These are phyloP conservation scores for Drosophila bocki DNA, from an alignment of 1,140 invertebrate species.

Conservation along the genomic window DNA sequence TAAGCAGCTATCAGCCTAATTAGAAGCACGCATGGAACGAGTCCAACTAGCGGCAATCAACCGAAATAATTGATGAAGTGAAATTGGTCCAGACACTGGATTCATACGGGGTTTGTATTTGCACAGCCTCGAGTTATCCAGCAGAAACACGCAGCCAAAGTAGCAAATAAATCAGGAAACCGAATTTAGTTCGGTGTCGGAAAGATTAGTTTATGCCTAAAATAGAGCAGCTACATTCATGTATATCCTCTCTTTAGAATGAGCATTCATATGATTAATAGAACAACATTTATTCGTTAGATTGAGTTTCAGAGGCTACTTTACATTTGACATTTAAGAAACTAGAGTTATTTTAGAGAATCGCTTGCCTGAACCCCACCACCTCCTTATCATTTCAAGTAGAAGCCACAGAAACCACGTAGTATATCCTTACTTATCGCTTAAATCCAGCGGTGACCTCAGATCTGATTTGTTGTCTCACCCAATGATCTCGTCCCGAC, in stretches of 20 bases:
- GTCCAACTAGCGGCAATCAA: slow-evolving; percentile 14
- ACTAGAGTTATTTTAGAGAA: background rate
- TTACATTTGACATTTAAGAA: no score
- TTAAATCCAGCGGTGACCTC: background rate
- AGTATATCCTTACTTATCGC: background rate
- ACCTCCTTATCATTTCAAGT: background rate
- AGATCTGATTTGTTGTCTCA: slow-evolving; percentile 21
- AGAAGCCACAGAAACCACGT: background rate
- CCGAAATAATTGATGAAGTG: slow-evolving; percentile 45
- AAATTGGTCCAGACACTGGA: slow-evolving; percentile 16
- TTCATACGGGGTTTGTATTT: slow-evolving; percentile 1
- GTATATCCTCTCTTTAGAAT: background rate
- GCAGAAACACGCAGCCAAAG: background rate
- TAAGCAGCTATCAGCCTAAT: slow-evolving; percentile 42
- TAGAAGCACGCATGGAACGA: slow-evolving; percentile 23
- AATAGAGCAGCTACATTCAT: background rate
- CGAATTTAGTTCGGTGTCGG: background rate
- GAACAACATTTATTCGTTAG: no score
- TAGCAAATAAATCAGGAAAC: slow-evolving; percentile 15
- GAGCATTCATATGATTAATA: no score
- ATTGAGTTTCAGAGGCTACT: no score
- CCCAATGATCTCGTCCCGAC: slow-evolving; percentile 34
- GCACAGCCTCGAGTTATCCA: background rate
- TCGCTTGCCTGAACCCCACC: slow-evolving; percentile 6
- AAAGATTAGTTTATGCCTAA: slow-evolving; percentile 2